Percentiles rank a stretch among this genome's conserved stretches.
These are phyloP conservation scores for Gallinago solitaria DNA, from an alignment of 2,797 vertebrate genomes.

Conservation along the genomic window DNA sequence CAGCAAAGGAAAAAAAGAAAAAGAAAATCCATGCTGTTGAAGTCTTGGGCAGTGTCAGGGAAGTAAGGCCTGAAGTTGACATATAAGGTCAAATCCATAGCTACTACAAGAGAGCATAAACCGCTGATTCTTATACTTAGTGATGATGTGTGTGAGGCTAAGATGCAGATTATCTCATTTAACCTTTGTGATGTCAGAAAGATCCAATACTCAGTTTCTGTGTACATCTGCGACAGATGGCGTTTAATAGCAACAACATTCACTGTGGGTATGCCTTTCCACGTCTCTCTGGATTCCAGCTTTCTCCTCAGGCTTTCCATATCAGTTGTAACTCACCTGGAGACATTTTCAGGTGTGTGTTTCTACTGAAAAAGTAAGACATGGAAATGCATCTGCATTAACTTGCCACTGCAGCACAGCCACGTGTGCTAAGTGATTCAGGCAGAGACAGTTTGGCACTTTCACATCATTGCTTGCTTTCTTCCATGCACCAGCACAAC, in stretches of 20 bases:
- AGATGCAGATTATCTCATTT: neutral
- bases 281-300: neutral
- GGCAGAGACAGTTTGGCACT: neutral
- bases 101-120: neutral
- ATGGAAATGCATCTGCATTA: neutral
- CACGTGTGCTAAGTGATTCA: neutral
- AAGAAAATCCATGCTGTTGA: neutral
- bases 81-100: neutral
- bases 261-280: neutral
- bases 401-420: accelerated
- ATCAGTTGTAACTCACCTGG: neutral
- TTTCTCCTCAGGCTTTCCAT: neutral
- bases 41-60: neutral
- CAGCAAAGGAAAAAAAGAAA: neutral
- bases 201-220: neutral
- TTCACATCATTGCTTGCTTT: neutral
- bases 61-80: neutral
- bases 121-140: neutral
- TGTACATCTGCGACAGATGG: neutral
- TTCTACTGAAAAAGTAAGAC: neutral
- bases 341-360: neutral
- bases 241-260: neutral
- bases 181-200: neutral
- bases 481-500: neutral
- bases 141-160: neutral